Conservation (phyloP, 2,888 invertebrate genomes). For the Apoderus coryli region DNA sequence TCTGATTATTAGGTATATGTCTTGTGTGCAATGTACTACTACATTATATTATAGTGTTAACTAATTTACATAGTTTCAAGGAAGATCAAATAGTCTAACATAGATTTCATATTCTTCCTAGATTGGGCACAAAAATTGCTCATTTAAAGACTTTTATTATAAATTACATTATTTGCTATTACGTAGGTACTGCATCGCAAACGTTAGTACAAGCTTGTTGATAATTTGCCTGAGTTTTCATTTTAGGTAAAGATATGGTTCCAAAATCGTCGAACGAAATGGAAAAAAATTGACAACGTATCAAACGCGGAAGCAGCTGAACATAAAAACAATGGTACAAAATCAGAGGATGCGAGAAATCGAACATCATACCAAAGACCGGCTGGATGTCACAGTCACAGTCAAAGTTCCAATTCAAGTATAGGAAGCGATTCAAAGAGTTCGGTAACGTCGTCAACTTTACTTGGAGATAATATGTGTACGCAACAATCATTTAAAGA, state of each 20-base stretch:
- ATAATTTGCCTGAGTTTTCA: slow-evolving; percentile 16
- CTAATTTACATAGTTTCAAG: too few relatives aligned
- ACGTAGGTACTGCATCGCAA: too few relatives aligned
- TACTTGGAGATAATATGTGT: slow-evolving; percentile 17
- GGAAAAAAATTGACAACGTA: slow-evolving; percentile 90
- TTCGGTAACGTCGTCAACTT: slow-evolving; percentile 24
- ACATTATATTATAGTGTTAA: too few relatives aligned
- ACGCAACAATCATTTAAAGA: slow-evolving; percentile 28
- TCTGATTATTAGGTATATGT: too few relatives aligned
- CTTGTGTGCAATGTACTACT: too few relatives aligned
- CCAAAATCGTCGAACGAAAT: slow-evolving; percentile 69
- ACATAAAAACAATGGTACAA: slow-evolving; percentile 43
- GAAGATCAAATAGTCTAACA: too few relatives aligned
- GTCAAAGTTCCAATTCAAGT: slow-evolving; percentile 31
- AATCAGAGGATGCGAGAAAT: slow-evolving; percentile 20
- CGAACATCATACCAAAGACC: slow-evolving; percentile 21
- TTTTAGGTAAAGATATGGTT: slow-evolving; percentile 82
- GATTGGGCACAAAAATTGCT: too few relatives aligned
- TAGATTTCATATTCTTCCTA: too few relatives aligned
- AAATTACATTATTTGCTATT: too few relatives aligned
- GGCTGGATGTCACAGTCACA: slow-evolving; percentile 22
- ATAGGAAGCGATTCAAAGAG: slow-evolving; percentile 31
- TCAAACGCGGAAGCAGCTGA: slow-evolving; percentile 79
- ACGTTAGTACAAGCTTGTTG: too few relatives aligned
- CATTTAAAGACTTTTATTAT: too few relatives aligned